Conservation (phyloP, 2,113 vertebrate genomes). For the Emydocephalus ijimae region DNA sequence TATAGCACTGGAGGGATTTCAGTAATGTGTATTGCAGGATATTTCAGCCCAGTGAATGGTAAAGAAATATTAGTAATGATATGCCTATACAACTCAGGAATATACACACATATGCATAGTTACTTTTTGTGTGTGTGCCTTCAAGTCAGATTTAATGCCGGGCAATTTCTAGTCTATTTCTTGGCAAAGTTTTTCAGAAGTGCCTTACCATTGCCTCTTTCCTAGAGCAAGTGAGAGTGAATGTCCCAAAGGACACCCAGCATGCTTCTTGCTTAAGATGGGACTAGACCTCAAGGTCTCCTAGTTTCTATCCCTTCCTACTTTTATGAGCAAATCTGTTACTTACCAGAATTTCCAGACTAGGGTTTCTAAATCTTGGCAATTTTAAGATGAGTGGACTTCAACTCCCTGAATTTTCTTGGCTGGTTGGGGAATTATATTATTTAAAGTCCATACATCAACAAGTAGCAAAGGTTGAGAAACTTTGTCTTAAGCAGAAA, state of each 20-base stretch:
- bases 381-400: not conserved
- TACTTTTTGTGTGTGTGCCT: not conserved
- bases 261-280: not conserved
- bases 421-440: not conserved
- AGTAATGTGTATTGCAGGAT: not conserved
- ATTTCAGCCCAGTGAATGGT: not conserved
- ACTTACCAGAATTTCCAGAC: not conserved
- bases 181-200: not conserved
- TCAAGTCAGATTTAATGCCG: not conserved
- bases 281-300: not conserved
- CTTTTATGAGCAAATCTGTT: not conserved
- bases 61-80: not conserved
- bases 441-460: not conserved
- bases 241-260: not conserved
- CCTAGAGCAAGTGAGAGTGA: not conserved
- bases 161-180: not conserved
- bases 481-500: not conserved
- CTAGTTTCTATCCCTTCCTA: not conserved
- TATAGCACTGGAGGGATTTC: not conserved
- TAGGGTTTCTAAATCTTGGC: not conserved
- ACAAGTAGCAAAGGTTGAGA: not conserved
- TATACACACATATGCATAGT: not conserved
- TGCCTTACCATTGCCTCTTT: not conserved
- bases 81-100: not conserved
- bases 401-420: not conserved